phyloP scores from a whole-genome alignment of 2,888 invertebrate genomes.

The Diabrotica balteata region DNA sequence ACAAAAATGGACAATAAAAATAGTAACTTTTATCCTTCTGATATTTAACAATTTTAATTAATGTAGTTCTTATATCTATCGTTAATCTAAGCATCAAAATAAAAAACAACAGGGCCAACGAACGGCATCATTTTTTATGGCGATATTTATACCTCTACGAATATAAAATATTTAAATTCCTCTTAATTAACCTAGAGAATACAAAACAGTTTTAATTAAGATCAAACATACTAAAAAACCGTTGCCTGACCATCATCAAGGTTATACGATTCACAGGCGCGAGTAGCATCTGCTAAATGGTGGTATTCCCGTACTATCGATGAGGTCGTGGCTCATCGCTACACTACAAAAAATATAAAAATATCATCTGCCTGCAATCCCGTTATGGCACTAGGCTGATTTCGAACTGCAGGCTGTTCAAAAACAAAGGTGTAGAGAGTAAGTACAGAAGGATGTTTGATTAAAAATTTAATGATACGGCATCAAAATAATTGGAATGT shows the following conservation, averaged over 20 bases:
- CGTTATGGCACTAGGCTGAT: conserved; percentile 11
- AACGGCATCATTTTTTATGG: conserved; percentile 4
- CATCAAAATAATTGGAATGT: neutral
- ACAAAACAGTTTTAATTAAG: conserved; percentile 8
- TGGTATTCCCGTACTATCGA: conserved; percentile 13
- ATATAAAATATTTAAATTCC: neutral
- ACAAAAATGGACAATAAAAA: too few species aligned
- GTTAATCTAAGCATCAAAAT: too few species aligned
- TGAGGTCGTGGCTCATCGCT: neutral
- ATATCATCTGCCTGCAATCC: conserved; percentile 7
- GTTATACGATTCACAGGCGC: conserved; percentile 15
- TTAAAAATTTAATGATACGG: neutral
- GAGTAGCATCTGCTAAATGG: conserved; percentile 20
- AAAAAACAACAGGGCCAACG: conserved; percentile 7
- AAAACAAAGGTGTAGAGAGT: neutral
- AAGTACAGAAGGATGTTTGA: neutral
- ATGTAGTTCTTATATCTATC: too few species aligned
- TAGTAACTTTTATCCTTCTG: too few species aligned
- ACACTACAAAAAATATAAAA: conserved; percentile 10
- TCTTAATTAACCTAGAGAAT: conserved; percentile 5
- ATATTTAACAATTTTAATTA: too few species aligned
- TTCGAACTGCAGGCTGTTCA: neutral
- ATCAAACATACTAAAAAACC: conserved; percentile 16
- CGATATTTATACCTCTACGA: neutral
- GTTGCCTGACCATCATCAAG: conserved; percentile 21